Evolutionary conservation across 2,113 vertebrate species (phyloP), one percentile per base, ranked within the genome.

Genomic region (Solea senegalensis): DNA sequence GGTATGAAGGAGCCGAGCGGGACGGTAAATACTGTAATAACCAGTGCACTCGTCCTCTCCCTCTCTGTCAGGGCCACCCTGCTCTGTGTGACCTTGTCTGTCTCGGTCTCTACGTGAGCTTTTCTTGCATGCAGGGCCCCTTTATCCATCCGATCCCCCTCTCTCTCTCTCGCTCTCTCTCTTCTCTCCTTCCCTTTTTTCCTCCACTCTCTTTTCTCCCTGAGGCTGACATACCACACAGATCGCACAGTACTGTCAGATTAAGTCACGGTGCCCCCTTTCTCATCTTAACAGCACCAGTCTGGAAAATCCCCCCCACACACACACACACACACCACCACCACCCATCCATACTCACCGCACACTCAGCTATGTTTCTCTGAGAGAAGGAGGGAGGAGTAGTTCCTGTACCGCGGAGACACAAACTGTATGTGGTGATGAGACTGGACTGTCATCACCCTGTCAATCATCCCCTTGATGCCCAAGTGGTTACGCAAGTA

Each of bases 21-120:
- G 64, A 76, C 70, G 72, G 81, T 81, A 89, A 88, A 91, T 81
- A 82, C 65, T 78, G 74, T 86, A 81, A 84, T 88, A 86, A 80
- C 68, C 69, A 86, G 71, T 64, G 40, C 44, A 66, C 74, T 65
- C 82, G 74, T 63, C 34, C 69, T 78, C 83, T 82, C 73, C 73
- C 71, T 78, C 61, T 72, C 85, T 83, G 74, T 87, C 88, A 87
- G 89, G 91, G 88, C 90, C 88, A 92, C 89, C 88, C 86, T 88
- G 91, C 83, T 88, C 88, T 76, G 81, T 74, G 65, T 93, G 92
- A 94, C 92, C 93, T 91, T 92, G 91, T 90, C 92, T 89, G 89
- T 91, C 90, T 87, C 81, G 27, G 68, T 71, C 87, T 83, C 88
- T 86, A 88, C 82, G 65, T 89, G 89, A 83, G 81, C 77, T 86